Conservation (phyloP, 2,113 vertebrate species). For the Stomatorhinus ivindoensis region DNA sequence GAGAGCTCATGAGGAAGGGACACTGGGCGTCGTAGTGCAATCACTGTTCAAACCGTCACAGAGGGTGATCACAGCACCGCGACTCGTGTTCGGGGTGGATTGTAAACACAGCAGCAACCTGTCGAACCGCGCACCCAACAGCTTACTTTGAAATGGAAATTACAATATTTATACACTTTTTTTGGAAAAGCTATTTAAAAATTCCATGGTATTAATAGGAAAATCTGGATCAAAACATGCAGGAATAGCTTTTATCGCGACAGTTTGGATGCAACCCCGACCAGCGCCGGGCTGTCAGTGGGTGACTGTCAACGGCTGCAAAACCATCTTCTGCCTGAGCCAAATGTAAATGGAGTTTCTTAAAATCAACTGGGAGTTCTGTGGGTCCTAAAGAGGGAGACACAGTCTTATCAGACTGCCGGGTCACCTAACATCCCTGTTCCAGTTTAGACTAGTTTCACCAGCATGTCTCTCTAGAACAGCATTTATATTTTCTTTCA, state of each 20-base stretch:
- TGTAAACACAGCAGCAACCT: background rate
- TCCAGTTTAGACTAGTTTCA: too few relatives aligned
- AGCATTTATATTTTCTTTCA: background rate
- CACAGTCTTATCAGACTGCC: background rate
- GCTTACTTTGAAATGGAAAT: background rate
- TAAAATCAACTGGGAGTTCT: background rate
- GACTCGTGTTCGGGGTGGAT: background rate
- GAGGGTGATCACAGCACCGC: background rate
- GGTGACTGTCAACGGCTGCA: background rate
- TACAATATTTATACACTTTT: background rate
- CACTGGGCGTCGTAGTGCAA: background rate
- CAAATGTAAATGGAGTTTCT: background rate
- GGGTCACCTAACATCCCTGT: background rate
- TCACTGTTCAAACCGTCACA: background rate
- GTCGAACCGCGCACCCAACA: background rate
- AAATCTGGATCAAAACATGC: background rate
- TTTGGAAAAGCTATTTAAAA: background rate
- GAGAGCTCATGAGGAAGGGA: background rate
- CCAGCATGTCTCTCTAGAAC: background rate
- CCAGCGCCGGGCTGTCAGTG: background rate
- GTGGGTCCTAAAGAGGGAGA: background rate
- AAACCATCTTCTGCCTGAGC: background rate
- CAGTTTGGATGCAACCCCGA: background rate
- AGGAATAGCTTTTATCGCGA: background rate
- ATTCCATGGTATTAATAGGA: background rate